Percentiles rank a stretch among this genome's conserved stretches.
These are phyloP conservation scores for Apostichopus leukothele DNA, from an alignment of 53 echinoderm and acorn worm species.

Conservation along the genomic window DNA sequence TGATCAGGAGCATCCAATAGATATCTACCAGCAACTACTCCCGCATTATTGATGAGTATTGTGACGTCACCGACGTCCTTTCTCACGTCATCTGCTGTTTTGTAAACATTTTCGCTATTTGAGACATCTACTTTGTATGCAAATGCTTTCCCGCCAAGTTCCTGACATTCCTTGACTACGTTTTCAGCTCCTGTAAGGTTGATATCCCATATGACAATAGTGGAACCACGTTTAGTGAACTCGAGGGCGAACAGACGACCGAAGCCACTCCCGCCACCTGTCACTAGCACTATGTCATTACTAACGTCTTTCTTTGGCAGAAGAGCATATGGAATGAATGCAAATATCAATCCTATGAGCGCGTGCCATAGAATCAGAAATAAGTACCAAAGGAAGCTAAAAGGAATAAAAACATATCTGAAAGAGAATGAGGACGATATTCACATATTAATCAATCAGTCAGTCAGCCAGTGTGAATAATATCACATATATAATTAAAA, in stretches of 20 bases:
- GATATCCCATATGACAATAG: constrained; percentile 77
- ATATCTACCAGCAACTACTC: constrained; percentile 68
- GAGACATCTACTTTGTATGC: constrained; percentile 81
- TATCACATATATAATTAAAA: too few species aligned
- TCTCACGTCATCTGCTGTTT: constrained; percentile 66
- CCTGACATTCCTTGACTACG: constrained; percentile 61
- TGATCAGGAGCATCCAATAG: constrained; percentile 71
- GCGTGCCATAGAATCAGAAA: constrained; percentile 36
- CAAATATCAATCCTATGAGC: constrained; percentile 46
- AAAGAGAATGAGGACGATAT: neutral
- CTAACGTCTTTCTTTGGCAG: constrained; percentile 70
- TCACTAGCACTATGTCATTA: constrained; percentile 84
- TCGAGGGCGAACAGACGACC: constrained; percentile 70
- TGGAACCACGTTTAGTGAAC: constrained; percentile 69
- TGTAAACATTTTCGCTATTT: constrained; percentile 72
- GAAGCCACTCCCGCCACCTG: constrained; percentile 79
- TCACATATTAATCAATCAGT: too few species aligned
- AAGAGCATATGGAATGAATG: constrained; percentile 53
- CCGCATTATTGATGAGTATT: constrained; percentile 83
- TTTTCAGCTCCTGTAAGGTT: constrained; percentile 58
- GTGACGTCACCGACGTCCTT: constrained; percentile 82
- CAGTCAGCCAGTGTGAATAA: too few species aligned
- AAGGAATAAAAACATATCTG: constrained; percentile 19
- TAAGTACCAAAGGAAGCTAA: constrained; percentile 41
- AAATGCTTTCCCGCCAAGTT: constrained; percentile 71